Evolutionary conservation across 2,113 vertebrate genomes (phyloP), one percentile per base, ranked within the genome.

Genomic region (Macquaria australasica): DNA sequence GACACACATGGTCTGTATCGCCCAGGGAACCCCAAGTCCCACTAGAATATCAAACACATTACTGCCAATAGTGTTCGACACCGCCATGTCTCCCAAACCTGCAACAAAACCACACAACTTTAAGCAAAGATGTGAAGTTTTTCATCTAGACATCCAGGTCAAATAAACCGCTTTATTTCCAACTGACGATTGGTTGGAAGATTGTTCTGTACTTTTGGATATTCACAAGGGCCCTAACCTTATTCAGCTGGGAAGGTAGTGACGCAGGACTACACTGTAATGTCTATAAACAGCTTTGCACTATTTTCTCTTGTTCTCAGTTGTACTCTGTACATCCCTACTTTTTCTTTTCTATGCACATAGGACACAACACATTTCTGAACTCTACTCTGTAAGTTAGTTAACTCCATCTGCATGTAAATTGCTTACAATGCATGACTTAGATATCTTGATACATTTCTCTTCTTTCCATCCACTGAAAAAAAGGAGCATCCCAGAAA

Each of bases 41-140:
- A 99, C 98, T 3, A 99, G 96, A 82, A 99, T 99, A 87, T 99
- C 98, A 92, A 99, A 99, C 55, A 99, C 98, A 1, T 99, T 99
- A 89, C 98, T 99, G 79, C 98, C 98, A 15, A 99, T 96, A 59
- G 97, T 98, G 87, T 99, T 99, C 39, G 98, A 99, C 31, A 99
- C 98, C 0, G 98, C 98, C 98, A 99, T 99, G 91, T 99, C 98
- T 25, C 98, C 98, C 0, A 99, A 96, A 73, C 98, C 98, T 98
- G 82, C 45, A 81, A 73, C 25, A 79, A 51, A 70, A 72, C 4
- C 21, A 79, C 21, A 12, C 1, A 18, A 25, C 5, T 50, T 37
- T n/a, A 4, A 25, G 58, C 20, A 39, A 12, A 1, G 9, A 48
- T 63, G 0, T 31, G 6, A 3, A 5, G 48, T 45, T 71, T n/a